Percentiles rank a stretch among this genome's conserved stretches.
Conservation (phyloP, 2,113 vertebrate species). For the Pipa parva region DNA sequence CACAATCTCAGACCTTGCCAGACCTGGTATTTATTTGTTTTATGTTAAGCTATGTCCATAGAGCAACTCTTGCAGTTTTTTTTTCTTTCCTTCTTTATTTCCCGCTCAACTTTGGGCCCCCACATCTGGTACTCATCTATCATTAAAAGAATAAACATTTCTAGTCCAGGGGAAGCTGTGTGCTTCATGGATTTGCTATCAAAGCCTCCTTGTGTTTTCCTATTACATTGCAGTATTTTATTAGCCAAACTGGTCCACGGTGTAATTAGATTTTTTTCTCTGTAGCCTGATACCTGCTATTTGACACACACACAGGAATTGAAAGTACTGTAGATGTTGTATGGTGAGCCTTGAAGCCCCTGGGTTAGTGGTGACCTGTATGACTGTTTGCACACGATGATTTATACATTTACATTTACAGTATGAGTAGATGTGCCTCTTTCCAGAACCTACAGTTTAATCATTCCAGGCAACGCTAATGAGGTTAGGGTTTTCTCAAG, state of each 20-base stretch:
- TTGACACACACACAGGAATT: not conserved
- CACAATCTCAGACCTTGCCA: not conserved
- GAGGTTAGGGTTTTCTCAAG: not conserved
- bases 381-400: slow-evolving; percentile 4
- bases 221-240: slow-evolving; percentile 15
- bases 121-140: slow-evolving; percentile 56
- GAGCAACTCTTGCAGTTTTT: slow-evolving; percentile 4
- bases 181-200: not conserved
- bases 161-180: slow-evolving; percentile 38
- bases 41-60: slow-evolving; percentile 27
- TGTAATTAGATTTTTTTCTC: slow-evolving; percentile 14
- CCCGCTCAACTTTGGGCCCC: slow-evolving; percentile 11
- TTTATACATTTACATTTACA: not conserved
- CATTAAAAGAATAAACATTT: slow-evolving; percentile 46
- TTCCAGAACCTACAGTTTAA: not conserved
- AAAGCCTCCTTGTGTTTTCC: slow-evolving; percentile 41
- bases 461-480: not conserved
- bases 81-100: not conserved
- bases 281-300: slow-evolving; percentile 13
- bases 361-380: slow-evolving; percentile 12
- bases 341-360: not conserved
- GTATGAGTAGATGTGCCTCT: slow-evolving; percentile 4
- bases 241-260: slow-evolving; percentile 16
- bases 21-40: not conserved
- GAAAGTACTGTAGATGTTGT: not conserved